Percentiles rank a stretch among this genome's conserved stretches.
Conservation (phyloP, 2,797 vertebrate species). For the Valencia hispanica region DNA sequence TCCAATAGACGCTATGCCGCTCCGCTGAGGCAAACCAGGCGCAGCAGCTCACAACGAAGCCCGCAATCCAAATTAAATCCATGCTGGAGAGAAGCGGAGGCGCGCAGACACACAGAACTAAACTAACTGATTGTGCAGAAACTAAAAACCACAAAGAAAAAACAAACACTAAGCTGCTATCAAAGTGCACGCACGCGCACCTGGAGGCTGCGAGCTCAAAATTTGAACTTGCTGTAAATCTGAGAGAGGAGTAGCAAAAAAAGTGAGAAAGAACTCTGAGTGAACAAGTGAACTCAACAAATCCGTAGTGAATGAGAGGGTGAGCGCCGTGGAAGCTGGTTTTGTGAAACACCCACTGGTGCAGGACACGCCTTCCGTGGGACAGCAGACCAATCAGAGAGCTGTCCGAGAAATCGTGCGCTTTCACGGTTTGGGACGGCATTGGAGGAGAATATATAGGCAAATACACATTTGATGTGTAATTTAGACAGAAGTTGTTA, state of each 20-base stretch:
- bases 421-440: neutral
- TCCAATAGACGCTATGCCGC: constrained; percentile 85
- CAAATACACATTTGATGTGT: neutral
- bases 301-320: constrained; percentile 70
- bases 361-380: constrained; percentile 52
- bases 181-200: constrained; percentile 18
- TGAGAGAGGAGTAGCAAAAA: neutral
- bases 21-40: constrained; percentile 75
- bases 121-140: constrained; percentile 44
- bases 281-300: constrained; percentile 19
- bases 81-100: constrained; percentile 64
- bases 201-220: constrained; percentile 13
- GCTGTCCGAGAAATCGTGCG: constrained; percentile 59
- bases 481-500: neutral
- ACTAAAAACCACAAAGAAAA: neutral
- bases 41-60: constrained; percentile 69
- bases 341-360: constrained; percentile 72
- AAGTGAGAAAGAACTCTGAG: neutral
- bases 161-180: constrained; percentile 21
- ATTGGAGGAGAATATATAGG: neutral
- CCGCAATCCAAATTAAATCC: constrained; percentile 78
- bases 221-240: neutral
- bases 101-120: constrained; percentile 42
- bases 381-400: constrained; percentile 65
- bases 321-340: constrained; percentile 38